phyloP scores from a whole-genome alignment of 2,113 vertebrate genomes.

The Corythoichthys intestinalis region DNA sequence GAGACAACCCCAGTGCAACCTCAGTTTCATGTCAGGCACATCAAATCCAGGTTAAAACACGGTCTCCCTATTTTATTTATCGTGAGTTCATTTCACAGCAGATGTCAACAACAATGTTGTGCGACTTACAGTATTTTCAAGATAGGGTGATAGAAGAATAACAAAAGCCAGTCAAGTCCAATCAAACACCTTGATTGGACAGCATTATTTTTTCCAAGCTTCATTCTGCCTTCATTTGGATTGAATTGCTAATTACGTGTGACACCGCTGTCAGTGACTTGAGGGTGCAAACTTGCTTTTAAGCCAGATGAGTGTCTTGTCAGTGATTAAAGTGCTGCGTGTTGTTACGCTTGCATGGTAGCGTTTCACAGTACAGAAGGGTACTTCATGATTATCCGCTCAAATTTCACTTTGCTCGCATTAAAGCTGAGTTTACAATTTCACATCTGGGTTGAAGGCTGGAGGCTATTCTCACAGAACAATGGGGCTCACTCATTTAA shows the following conservation, averaged over 20 bases:
- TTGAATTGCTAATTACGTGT: background rate
- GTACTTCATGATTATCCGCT: conserved; percentile 3
- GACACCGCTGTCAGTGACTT: conserved; percentile 6
- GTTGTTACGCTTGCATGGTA: background rate
- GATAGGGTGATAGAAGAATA: background rate
- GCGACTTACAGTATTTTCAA: background rate
- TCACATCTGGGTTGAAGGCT: conserved; percentile 1
- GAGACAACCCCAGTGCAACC: background rate
- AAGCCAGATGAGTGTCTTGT: conserved; percentile 1
- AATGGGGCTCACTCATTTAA: background rate
- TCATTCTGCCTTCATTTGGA: background rate
- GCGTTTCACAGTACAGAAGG: background rate
- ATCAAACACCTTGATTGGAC: background rate
- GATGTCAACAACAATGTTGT: background rate
- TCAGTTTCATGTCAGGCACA: background rate
- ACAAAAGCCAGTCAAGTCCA: background rate
- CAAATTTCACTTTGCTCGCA: conserved; percentile 2
- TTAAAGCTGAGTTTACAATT: background rate
- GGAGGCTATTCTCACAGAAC: background rate
- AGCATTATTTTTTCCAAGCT: background rate
- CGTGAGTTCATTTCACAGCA: background rate
- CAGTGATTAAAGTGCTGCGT: conserved; percentile 1
- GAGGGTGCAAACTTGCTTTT: conserved; percentile 4
- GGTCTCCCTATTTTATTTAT: background rate
- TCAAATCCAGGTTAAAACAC: background rate